phyloP scores from a whole-genome alignment of 2,888 invertebrate species.

The Serripes groenlandicus region DNA sequence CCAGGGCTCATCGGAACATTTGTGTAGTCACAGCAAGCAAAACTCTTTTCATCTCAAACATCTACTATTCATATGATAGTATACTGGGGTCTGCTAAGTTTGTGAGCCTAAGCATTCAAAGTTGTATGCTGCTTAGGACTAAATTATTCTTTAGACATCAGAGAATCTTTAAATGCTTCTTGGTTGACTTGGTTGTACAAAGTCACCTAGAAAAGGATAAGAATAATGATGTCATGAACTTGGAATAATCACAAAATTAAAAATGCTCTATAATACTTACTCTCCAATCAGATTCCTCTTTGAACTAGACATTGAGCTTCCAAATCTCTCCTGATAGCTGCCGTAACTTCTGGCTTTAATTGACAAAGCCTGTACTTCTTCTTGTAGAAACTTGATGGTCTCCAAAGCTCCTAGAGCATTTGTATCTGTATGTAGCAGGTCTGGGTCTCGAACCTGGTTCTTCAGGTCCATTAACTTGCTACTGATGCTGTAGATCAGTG shows the following conservation, averaged over 20 bases:
- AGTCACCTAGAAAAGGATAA: no score
- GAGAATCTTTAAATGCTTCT: no score
- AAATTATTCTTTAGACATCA: no score
- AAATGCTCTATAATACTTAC: constrained; percentile 70
- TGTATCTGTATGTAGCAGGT: constrained; percentile 83
- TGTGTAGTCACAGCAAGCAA: no score
- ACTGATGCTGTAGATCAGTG: constrained; percentile 82
- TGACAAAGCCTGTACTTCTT: constrained; percentile 83
- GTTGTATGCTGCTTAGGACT: not conserved
- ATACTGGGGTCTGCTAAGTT: not conserved
- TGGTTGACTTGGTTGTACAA: no score
- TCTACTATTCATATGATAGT: no score
- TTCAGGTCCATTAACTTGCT: constrained; percentile 83
- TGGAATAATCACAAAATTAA: not conserved
- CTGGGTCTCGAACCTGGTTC: constrained; percentile 83
- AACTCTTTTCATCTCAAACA: no score
- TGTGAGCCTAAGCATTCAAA: not conserved
- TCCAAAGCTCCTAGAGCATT: constrained; percentile 84
- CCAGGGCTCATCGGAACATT: no score
- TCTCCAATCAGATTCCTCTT: constrained; percentile 78
- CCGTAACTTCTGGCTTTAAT: constrained; percentile 85
- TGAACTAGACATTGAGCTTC: constrained; percentile 82
- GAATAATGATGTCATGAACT: no score
- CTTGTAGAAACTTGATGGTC: constrained; percentile 81
- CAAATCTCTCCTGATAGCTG: constrained; percentile 86